Evolutionary conservation across 2,797 vertebrate species (phyloP), one percentile per base, ranked within the genome.

Genomic region (Ceyx erithaca): DNA sequence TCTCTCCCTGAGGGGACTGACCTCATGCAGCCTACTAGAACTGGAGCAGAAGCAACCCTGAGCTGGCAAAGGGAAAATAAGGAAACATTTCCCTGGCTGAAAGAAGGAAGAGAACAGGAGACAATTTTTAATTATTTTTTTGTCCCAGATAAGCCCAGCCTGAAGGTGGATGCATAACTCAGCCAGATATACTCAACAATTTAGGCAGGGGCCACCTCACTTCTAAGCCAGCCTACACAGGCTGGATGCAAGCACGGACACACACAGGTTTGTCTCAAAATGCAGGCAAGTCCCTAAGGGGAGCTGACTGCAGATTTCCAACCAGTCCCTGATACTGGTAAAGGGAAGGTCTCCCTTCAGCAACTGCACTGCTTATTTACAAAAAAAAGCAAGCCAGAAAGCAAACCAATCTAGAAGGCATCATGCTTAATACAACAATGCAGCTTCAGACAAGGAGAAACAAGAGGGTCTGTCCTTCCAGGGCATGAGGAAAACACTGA

Each of bases 91-190:
- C 43, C 58, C 67, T 21, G 3, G 31, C 20, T 71, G 12, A 3
- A 35, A 64, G 2, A 6, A 63, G n/a, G 7, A 87, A 8, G 10
- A 59, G 17, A 40, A n/a, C 5, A n/a, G 19, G 10, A 69, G 22
- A 30, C 18, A 15, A 26, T 54, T 17, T 28, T 51, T 28, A 25
- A 49, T 28, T 28, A 3, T 25, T 35, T 19, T 46, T 25, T n/a
- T 33, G 46, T 14, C 40, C 48, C 30, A 46, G 11, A 3, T 16
- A 35, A 73, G n/a, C 45, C 1, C 40, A 67, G 33, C 14, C 64
- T 30, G 25, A 58, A 55, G 21, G 14, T 13, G 7, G 16, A 4
- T 0, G 1, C 2, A 0, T 2, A 35, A 35, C 46, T 51, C 22
- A 45, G 25, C 14, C 40, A 17, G 46, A 16, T 13, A 6, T 7